Base-by-base conservation (phyloP, 2,113 vertebrate genomes). In the Nesogale talazaci region DNA sequence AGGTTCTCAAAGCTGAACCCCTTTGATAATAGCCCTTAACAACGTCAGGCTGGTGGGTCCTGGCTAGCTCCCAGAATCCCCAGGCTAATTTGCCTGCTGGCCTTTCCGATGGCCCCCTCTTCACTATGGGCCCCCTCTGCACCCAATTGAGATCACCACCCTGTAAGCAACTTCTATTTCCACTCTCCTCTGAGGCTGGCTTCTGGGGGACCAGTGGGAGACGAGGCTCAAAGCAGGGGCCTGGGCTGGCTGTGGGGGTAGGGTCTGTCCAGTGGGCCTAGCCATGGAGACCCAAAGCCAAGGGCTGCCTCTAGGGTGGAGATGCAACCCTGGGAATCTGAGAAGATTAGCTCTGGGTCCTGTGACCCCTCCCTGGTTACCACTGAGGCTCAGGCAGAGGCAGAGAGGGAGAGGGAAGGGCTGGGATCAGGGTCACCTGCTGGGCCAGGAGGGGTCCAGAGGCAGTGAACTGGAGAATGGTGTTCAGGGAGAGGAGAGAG, bases 391-490 rank as follows among this genome's bases (percentile, higher is more conserved):
- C 7, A 19, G 67, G 31, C 15, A 70, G n/a, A 22, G 2, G 34
- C 22, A 15, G 34, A 0, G 19, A 34, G 70, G 88, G 31, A 4
- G 31, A 12, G 31, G 29, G 15, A 2, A 42, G 31, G 34, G 7
- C 0, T 10, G 1, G 2, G 46, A 2, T 27, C 23, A 31, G 42
- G 15, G 5, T 0, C 23, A 29, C 42, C 42, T 0, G n/a, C 9
- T 4, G 40, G 9, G 25, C 36, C 76, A 25, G 77, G 14, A 0
- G 22, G 6, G 36, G 31, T 17, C 83, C 46, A 5, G 42, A 46
- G 46, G 46, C 46, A 52, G 46, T 5, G 12, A 27, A 40, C 23
- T 65, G 22, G 2, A 65, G 6, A 0, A 3, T 0, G 16, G 7
- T n/a, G 23, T 6, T 69, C 42, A 22, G 79, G 81, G 72, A n/a